phyloP scores from a whole-genome alignment of 2,797 vertebrate species.

The Takifugu rubripes region DNA sequence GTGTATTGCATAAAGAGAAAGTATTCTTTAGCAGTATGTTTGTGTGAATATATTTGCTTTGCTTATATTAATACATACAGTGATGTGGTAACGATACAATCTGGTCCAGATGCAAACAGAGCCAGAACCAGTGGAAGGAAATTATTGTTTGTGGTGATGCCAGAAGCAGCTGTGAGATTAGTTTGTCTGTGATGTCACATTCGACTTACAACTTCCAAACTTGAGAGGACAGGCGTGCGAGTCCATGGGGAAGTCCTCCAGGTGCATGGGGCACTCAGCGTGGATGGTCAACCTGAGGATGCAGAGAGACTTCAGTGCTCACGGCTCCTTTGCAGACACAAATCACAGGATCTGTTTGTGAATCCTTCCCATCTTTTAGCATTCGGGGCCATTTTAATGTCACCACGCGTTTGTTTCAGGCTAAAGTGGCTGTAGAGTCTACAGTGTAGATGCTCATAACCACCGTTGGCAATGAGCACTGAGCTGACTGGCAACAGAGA shows the following conservation, averaged over 20 bases:
- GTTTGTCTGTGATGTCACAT: not conserved
- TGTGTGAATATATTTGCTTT: conserved; percentile 9
- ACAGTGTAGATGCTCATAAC: not conserved
- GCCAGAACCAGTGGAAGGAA: not conserved
- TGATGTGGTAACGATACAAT: too few species aligned
- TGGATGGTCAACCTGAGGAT: conserved; percentile 90
- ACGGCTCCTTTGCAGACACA: conserved; percentile 8
- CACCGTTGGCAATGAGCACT: conserved; percentile 12
- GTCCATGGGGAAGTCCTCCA: conserved; percentile 99
- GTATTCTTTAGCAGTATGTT: conserved; percentile 12
- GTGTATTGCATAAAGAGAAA: too few species aligned
- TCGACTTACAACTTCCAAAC: conserved; percentile 95
- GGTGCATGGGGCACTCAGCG: conserved; percentile 97
- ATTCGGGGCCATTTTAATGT: not conserved
- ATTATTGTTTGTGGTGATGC: not conserved
- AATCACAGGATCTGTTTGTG: not conserved
- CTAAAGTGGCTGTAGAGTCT: not conserved
- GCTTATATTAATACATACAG: not conserved
- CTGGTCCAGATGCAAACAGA: too few species aligned
- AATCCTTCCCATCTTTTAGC: conserved; percentile 3
- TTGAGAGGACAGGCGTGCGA: conserved; percentile 95
- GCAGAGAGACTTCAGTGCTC: not conserved
- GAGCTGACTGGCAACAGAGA: conserved; percentile 18
- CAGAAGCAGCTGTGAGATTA: conserved; percentile 3
- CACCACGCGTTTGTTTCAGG: not conserved